Evolutionary conservation across 2,113 vertebrate species (phyloP).

Genomic region (Fregata magnificens): DNA sequence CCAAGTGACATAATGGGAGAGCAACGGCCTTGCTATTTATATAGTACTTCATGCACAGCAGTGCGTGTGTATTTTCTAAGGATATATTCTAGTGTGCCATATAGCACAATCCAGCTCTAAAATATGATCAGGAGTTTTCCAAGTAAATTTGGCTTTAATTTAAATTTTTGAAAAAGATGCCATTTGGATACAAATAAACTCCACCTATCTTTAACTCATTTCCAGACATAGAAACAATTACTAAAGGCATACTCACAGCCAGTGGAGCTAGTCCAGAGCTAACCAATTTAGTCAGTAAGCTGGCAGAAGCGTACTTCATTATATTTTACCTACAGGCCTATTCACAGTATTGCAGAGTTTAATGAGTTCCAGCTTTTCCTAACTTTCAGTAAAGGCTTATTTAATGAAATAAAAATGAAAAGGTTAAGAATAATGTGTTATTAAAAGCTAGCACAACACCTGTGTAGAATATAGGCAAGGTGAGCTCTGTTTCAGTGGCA

Average conservation of each 20-base stretch:
- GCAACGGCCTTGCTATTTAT: not conserved
- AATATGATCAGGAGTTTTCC: not conserved
- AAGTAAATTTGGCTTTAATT: not conserved
- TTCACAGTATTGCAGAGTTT: not conserved
- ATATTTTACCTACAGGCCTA: not conserved
- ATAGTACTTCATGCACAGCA: not conserved
- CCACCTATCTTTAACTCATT: not conserved
- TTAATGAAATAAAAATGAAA: not conserved
- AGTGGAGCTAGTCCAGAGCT: not conserved
- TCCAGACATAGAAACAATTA: not conserved
- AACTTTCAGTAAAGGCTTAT: not conserved
- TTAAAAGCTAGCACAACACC: not conserved
- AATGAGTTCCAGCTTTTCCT: not conserved
- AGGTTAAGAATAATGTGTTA: not conserved
- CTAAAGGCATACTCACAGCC: not conserved
- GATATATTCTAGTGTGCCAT: not conserved
- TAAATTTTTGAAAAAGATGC: not conserved
- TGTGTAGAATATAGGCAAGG: not conserved
- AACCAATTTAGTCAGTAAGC: not conserved
- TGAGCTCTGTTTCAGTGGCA: not conserved
- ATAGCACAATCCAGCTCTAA: not conserved
- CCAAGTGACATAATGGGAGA: not conserved
- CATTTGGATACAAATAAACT: not conserved
- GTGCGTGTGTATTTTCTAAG: not conserved
- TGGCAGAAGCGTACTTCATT: not conserved